Conservation (phyloP, 2,888 invertebrate species). For the Hofmannophila pseudospretella region DNA sequence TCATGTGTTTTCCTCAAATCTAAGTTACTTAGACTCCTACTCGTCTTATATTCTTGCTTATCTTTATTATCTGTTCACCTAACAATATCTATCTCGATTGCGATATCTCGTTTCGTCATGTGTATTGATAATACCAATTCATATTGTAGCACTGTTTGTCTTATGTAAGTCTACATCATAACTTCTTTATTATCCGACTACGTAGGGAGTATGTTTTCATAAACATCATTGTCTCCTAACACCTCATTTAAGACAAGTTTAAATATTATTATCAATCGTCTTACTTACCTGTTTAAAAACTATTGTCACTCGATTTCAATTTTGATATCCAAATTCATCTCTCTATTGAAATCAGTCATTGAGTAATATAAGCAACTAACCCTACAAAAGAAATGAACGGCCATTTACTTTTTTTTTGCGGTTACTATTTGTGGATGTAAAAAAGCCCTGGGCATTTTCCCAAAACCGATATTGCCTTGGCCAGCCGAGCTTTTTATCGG, state of each 20-base stretch:
- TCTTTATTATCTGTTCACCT: not conserved
- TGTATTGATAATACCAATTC: not conserved
- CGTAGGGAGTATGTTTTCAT: not conserved
- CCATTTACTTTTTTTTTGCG: too few species aligned
- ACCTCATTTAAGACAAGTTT: too few species aligned
- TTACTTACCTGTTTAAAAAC: too few species aligned
- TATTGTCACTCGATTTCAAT: too few species aligned
- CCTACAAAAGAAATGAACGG: too few species aligned
- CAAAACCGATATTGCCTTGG: conserved; percentile 44
- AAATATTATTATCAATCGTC: too few species aligned
- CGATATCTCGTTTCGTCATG: not conserved
- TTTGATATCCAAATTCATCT: too few species aligned
- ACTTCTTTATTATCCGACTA: not conserved
- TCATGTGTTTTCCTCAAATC: too few species aligned
- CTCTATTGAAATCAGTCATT: too few species aligned
- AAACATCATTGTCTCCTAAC: not conserved
- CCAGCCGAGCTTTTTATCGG: conserved; percentile 29
- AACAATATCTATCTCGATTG: not conserved
- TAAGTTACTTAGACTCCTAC: too few species aligned
- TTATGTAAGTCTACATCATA: not conserved
- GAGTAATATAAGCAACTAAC: too few species aligned
- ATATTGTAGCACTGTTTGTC: not conserved
- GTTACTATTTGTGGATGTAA: not conserved
- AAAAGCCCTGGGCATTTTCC: conserved; percentile 20
- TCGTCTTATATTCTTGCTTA: too few species aligned